A percentile compares a stretch with the other conserved stretches of the same genome.
These are phyloP conservation scores for Exocentrus adspersus DNA, from an alignment of 2,888 invertebrate species.

Conservation along the genomic window DNA sequence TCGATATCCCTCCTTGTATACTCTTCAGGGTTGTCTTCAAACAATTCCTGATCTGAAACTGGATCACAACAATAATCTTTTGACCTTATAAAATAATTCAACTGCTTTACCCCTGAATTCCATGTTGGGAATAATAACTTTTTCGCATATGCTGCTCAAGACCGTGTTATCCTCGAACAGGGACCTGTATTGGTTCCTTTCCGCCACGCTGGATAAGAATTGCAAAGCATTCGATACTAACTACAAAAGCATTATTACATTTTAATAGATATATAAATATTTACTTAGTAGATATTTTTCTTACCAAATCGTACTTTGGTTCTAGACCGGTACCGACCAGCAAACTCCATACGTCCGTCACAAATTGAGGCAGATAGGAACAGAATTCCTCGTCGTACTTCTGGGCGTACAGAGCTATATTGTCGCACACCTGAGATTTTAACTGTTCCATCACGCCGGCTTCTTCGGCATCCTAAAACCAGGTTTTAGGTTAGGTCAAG, in stretches of 20 bases:
- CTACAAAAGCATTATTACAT: slow-evolving; percentile 66
- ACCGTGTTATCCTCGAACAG: slow-evolving; percentile 90
- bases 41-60: slow-evolving; percentile 94
- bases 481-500: too few species aligned
- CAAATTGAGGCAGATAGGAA: slow-evolving; percentile 88
- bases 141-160: slow-evolving; percentile 92
- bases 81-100: too few species aligned
- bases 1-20: slow-evolving; percentile 96
- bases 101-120: slow-evolving; percentile 90
- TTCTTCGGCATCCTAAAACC: slow-evolving; percentile 81
- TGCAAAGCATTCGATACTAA: slow-evolving; percentile 95
- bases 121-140: slow-evolving; percentile 98
- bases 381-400: slow-evolving; percentile 98
- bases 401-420: slow-evolving; percentile 92
- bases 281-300: slow-evolving; percentile 37
- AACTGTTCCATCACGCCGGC: slow-evolving; percentile 90
- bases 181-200: slow-evolving; percentile 85
- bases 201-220: slow-evolving; percentile 94
- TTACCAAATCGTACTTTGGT: slow-evolving; percentile 90
- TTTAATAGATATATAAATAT: slow-evolving; percentile 17
- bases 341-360: slow-evolving; percentile 94
- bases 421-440: slow-evolving; percentile 96
- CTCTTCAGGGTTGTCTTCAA: slow-evolving; percentile 98
- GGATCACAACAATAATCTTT: too few species aligned
- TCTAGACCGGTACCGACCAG: slow-evolving; percentile 85